A percentile compares a stretch with the other conserved stretches of the same genome.
These are phyloP conservation scores for Numenius phaeopus DNA, from an alignment of 2,797 vertebrate species.

Conservation along the genomic window DNA sequence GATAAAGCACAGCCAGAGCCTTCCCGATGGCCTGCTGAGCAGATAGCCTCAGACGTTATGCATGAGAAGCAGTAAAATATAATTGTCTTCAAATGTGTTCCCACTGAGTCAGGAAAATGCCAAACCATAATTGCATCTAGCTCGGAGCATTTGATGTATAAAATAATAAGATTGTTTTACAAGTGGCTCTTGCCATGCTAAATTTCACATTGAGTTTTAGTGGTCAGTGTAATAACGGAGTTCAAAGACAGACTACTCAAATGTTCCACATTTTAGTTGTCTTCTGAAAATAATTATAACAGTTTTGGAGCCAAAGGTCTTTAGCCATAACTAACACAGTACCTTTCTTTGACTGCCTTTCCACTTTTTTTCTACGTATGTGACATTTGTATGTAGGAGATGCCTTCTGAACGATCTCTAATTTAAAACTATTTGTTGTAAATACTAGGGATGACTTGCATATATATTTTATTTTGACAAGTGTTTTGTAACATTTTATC, in stretches of 20 bases:
- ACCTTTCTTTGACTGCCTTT: constrained; percentile 66
- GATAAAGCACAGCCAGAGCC: constrained; percentile 25
- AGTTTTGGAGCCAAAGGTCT: constrained; percentile 58
- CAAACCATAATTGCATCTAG: constrained; percentile 61
- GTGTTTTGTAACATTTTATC: constrained; percentile 60
- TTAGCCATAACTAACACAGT: constrained; percentile 44
- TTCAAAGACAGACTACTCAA: constrained; percentile 39
- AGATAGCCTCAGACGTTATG: constrained; percentile 55
- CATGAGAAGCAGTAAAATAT: constrained; percentile 56
- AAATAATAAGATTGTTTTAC: constrained; percentile 49
- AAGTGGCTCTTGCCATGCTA: constrained; percentile 64
- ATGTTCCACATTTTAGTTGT: constrained; percentile 41
- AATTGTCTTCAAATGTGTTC: constrained; percentile 33
- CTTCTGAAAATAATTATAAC: constrained; percentile 10
- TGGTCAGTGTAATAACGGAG: constrained; percentile 9
- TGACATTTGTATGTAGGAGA: constrained; percentile 51
- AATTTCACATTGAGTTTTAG: constrained; percentile 44
- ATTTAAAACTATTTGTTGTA: constrained; percentile 64
- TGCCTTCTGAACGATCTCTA: constrained; percentile 51
- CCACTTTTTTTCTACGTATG: neutral
- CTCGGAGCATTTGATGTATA: constrained; percentile 52
- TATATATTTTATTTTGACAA: constrained; percentile 53
- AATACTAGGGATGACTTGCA: constrained; percentile 48
- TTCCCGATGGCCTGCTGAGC: constrained; percentile 24
- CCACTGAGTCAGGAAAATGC: constrained; percentile 34